A percentile compares a stretch with the other conserved stretches of the same genome.
phyloP scores from a whole-genome alignment of 1,140 invertebrate species.

The Drosophila grimshawi region DNA sequence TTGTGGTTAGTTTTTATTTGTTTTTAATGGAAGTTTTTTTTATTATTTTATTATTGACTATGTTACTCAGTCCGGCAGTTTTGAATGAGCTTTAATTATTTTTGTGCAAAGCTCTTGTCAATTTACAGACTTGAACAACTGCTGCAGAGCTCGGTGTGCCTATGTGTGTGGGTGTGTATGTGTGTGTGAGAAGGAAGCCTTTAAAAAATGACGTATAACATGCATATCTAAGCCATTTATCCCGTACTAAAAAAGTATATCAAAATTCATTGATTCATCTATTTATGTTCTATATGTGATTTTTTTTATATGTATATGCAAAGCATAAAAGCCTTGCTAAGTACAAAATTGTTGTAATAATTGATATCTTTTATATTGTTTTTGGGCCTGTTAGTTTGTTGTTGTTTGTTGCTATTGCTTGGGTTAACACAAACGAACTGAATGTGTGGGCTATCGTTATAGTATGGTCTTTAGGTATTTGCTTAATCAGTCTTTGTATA shows the following conservation, averaged over 20 bases:
- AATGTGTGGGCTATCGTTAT: slow-evolving; percentile 39
- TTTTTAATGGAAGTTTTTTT: slow-evolving; percentile 63
- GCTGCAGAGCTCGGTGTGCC: slow-evolving; percentile 3
- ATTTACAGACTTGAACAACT: slow-evolving; percentile 24
- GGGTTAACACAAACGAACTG: slow-evolving; percentile 14
- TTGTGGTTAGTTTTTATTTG: slow-evolving; percentile 9
- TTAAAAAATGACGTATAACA: slow-evolving; percentile 63
- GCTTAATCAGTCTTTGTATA: slow-evolving; percentile 80
- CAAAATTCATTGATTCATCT: slow-evolving; percentile 59
- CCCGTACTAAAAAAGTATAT: slow-evolving; percentile 59
- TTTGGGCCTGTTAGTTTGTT: slow-evolving; percentile 30
- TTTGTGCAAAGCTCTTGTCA: slow-evolving; percentile 20
- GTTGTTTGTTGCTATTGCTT: slow-evolving; percentile 9
- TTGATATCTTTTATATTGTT: slow-evolving; percentile 51
- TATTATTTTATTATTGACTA: slow-evolving; percentile 28
- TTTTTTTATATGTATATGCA: slow-evolving; percentile 35
- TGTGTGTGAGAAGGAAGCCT: slow-evolving; percentile 44
- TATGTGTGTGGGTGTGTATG: slow-evolving; percentile 12
- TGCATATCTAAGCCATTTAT: slow-evolving; percentile 69
- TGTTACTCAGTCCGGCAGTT: slow-evolving; percentile 63
- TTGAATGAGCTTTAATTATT: slow-evolving; percentile 40
- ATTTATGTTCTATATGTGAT: slow-evolving; percentile 30
- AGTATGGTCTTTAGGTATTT: slow-evolving; percentile 59
- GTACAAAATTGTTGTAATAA: slow-evolving; percentile 65
- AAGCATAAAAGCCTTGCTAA: slow-evolving; percentile 61